Base-by-base conservation (phyloP, 2,888 invertebrate species). In the Amphimallon solstitiale region DNA sequence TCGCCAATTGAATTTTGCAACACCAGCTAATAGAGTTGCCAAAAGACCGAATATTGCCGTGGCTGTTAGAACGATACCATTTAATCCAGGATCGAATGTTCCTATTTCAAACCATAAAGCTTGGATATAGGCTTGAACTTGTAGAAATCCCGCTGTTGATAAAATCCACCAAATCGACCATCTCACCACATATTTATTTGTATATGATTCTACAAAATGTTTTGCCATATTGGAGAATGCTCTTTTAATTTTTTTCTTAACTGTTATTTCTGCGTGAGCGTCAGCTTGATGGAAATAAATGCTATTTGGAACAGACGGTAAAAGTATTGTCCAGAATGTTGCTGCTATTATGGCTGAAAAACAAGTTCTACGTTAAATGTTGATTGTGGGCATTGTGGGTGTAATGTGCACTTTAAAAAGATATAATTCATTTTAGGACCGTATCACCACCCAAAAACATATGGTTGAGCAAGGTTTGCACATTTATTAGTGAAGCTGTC, bases 151-250 rank as follows among this genome's bases (percentile, higher is more conserved):
- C 73, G 90, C 90, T 19, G 89, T 90, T 0, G 90, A 89, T 61
- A 91, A 80, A 0, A 91, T 86, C 90, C 92, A 92, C 92, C 92
- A 93, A 10, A 91, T 67, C 2, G 91, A 92, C 92, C 92, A 93
- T 77, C 89, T 88, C 1, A 90, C 69, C 0, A 91, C 87, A 71
- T 87, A 85, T 4, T 75, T 76, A 76, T 88, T 86, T 0, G 85
- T 83, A 74, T 88, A 90, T 2, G 89, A 88, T 34, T 80, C 80
- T 12, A 83, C 74, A 68, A 89, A 86, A 75, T 90, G 89, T 46
- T 80, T 77, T 83, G 86, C 84, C 70, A 90, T 80, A 49, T 87
- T 78, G 2, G 75, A 70, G 61, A 83, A 84, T 0, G 88, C 89
- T 14, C 43, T 43, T 34, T 59, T 59, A 38, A 78, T 74, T 67